Base-by-base conservation (phyloP, 1,140 invertebrate species). In the Zaprionus ghesquierei region DNA sequence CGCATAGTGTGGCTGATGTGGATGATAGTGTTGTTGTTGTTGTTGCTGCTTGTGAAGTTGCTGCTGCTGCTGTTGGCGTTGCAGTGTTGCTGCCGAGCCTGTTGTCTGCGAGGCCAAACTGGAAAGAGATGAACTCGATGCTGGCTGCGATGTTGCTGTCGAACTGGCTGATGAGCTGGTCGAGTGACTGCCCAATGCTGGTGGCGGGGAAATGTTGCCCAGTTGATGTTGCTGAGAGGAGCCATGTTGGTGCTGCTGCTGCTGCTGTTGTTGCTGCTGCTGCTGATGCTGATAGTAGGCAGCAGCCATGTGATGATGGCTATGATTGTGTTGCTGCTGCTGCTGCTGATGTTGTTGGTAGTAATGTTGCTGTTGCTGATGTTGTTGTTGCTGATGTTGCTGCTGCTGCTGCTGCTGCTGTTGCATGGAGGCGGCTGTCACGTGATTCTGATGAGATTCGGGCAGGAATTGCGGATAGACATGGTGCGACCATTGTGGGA, bases 401-500 rank as follows among this genome's bases (percentile, higher is more conserved):
- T 82, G 79, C 4, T 90, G 87, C 22, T 92, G 84, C 41, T 81
- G 84, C 61, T 90, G 90, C 56, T 92, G 81, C 61, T 89, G 66
- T 66, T 94, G 92, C 94, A 93, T 90, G 94, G 94, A 92, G 93
- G 94, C 92, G 93, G 93, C 90, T 94, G 94, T 93, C 89, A 91
- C 69, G 92, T 93, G 93, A 92, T 95, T 95, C 76, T 96, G 96
- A 93, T 97, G 96, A 92, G 95, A 95, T 92, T 96, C 96, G 78
- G 96, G 96, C 92, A 97, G 94, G 94, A 97, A 97, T 94, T 97
- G 96, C 77, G 96, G 96, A 93, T 97, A 97, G 87, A 97, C 96
- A 93, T 97, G 96, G 93, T 97, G 96, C 81, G 96, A 97, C 96
- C 97, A 97, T 93, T 97, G 96, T 81, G 96, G 96, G 92, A 97